These are phyloP conservation scores for Caprella mutica DNA, from an alignment of 2,888 invertebrate species.

Conservation along the genomic window DNA sequence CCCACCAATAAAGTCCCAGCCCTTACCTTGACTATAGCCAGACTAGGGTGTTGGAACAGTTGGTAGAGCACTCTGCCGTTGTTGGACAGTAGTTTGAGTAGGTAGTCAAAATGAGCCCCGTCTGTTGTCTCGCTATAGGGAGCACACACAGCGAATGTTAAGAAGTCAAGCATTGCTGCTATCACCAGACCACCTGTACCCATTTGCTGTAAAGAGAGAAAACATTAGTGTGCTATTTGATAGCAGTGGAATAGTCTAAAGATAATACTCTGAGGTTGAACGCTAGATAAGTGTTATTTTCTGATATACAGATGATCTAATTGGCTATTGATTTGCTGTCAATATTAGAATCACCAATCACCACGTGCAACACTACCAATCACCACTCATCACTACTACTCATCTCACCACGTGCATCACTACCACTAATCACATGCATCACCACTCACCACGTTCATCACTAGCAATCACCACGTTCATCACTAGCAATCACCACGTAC, in stretches of 20 bases:
- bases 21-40: constrained; percentile 80
- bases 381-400: too few species aligned
- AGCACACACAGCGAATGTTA: constrained; percentile 94
- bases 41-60: constrained; percentile 86
- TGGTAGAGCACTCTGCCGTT: constrained; percentile 82
- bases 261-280: too few species aligned
- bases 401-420: not conserved
- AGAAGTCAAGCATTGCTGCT: constrained; percentile 93
- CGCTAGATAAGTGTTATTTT: too few species aligned
- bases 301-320: too few species aligned
- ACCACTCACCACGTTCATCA: not conserved
- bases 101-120: constrained; percentile 83
- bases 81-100: constrained; percentile 85
- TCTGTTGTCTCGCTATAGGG: constrained; percentile 99
- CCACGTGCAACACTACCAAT: too few species aligned
- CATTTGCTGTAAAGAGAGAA: constrained; percentile 56
- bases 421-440: not conserved
- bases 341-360: too few species aligned
- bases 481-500: too few species aligned
- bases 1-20: too few species aligned
- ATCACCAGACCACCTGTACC: constrained; percentile 92
- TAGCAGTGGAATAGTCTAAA: too few species aligned
- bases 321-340: too few species aligned
- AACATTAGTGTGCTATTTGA: too few species aligned
- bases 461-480: too few species aligned